These are phyloP conservation scores for Elanoides forficatus DNA, from an alignment of 2,113 vertebrate species.

Conservation along the genomic window DNA sequence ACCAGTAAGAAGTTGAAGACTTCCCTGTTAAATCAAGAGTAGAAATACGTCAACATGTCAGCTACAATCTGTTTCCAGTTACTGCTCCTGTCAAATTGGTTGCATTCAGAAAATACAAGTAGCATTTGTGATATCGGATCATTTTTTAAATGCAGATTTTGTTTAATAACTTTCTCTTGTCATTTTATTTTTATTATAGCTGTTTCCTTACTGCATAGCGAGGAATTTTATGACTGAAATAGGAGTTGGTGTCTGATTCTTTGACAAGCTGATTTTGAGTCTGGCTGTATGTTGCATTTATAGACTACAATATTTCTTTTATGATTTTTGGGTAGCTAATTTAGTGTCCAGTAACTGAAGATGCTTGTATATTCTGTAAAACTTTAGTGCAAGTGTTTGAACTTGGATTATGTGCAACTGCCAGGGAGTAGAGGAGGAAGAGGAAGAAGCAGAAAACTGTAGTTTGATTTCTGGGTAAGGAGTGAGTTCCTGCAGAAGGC, in stretches of 20 bases:
- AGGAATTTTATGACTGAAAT: background rate
- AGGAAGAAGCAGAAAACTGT: background rate
- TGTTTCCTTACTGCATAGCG: background rate
- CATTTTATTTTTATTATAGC: background rate
- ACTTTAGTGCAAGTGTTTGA: fast-evolving
- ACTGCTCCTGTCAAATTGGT: conserved; percentile 11
- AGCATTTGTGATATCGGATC: background rate
- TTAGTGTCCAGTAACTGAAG: background rate
- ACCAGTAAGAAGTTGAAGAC: background rate
- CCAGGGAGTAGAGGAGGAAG: background rate
- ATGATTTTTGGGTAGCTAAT: background rate
- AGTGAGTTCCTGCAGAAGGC: background rate
- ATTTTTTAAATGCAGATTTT: background rate
- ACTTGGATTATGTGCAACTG: background rate
- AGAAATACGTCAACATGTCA: background rate
- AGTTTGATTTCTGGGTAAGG: background rate
- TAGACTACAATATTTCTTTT: background rate
- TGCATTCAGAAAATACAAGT: background rate
- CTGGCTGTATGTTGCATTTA: background rate
- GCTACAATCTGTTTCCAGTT: conserved; percentile 22
- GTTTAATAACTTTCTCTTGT: background rate
- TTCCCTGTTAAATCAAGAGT: conserved; percentile 17
- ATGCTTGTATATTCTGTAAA: background rate
- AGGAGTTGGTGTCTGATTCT: background rate
- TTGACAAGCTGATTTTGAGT: background rate